Percentiles rank a stretch among this genome's conserved stretches.
These are phyloP conservation scores for Ophion slaviceki DNA, from an alignment of 2,888 invertebrate species.

Conservation along the genomic window DNA sequence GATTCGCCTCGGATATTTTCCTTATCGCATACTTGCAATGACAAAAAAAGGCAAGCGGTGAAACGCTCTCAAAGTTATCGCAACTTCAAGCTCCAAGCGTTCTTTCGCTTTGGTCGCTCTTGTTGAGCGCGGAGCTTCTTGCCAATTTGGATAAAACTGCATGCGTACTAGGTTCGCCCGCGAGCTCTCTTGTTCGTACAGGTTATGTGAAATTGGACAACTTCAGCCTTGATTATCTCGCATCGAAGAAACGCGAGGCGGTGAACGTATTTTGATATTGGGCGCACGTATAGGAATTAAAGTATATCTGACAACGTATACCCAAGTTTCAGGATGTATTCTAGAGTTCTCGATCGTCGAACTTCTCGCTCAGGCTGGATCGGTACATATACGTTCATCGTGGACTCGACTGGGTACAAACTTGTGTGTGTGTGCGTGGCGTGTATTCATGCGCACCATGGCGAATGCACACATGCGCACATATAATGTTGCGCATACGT, in stretches of 20 bases:
- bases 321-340: neutral
- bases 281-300: neutral
- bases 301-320: neutral
- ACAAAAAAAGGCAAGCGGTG: neutral
- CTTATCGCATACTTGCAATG: constrained; percentile 1
- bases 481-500: neutral
- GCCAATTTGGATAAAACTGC: neutral
- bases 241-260: neutral
- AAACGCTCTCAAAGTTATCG: neutral
- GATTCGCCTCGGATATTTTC: neutral
- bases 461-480: no score
- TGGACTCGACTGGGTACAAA: neutral
- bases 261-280: neutral
- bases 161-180: neutral
- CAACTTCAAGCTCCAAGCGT: neutral
- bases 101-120: neutral
- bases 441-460: no score
- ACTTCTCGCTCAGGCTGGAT: neutral
- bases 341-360: neutral
- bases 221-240: neutral
- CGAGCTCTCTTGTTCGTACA: neutral
- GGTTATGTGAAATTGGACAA: neutral
- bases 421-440: neutral
- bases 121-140: neutral
- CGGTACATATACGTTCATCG: neutral